phyloP scores from a whole-genome alignment of 2,113 vertebrate genomes.

The Embiotoca jacksoni region DNA sequence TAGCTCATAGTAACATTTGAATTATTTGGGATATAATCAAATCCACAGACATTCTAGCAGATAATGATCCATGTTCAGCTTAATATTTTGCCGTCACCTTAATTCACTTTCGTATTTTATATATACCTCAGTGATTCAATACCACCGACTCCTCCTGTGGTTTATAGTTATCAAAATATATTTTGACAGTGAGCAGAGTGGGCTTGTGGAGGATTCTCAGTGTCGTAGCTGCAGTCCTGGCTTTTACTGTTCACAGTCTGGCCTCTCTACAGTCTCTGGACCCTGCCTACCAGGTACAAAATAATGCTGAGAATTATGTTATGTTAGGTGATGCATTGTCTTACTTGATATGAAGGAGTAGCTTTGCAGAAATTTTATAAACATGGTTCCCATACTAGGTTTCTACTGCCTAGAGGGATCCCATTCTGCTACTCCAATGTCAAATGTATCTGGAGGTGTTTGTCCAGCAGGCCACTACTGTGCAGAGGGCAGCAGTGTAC shows the following conservation, averaged over 20 bases:
- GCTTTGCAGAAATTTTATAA: not conserved
- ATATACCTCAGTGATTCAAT: no score
- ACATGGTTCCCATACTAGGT: slow-evolving; percentile 64
- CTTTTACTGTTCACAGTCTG: slow-evolving; percentile 84
- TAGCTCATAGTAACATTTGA: not conserved
- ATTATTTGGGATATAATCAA: not conserved
- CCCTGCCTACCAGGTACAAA: slow-evolving; percentile 81
- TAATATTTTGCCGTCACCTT: no score
- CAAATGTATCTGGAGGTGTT: slow-evolving; percentile 72
- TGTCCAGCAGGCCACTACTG: slow-evolving; percentile 91
- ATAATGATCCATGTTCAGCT: not conserved
- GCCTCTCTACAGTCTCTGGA: slow-evolving; percentile 79
- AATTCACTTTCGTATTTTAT: no score
- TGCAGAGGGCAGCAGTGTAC: slow-evolving; percentile 76
- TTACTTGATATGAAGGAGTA: not conserved
- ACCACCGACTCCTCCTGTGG: no score
- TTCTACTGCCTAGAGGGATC: slow-evolving; percentile 84
- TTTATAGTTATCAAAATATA: slow-evolving; percentile 8
- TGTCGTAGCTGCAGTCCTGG: slow-evolving; percentile 85
- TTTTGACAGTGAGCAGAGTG: slow-evolving; percentile 73
- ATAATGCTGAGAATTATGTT: not conserved
- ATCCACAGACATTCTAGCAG: not conserved
- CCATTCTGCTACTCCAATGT: slow-evolving; percentile 72
- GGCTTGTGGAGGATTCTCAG: slow-evolving; percentile 73
- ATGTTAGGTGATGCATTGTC: not conserved